Evolutionary conservation across 2,888 invertebrate genomes (phyloP), one percentile per base, ranked within the genome.

Genomic region (Amphimallon solstitiale): DNA sequence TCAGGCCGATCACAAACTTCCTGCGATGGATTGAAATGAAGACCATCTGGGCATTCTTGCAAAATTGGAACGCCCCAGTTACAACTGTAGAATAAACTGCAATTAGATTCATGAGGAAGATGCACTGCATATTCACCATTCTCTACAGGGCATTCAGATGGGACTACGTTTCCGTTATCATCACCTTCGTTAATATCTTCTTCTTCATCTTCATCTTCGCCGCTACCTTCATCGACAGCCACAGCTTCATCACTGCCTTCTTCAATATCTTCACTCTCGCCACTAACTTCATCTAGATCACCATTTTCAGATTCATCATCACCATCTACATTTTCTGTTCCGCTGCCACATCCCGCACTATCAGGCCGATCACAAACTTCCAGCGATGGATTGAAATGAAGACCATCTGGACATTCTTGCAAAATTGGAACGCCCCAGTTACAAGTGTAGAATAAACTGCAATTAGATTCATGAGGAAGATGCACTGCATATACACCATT

Each of bases 371-470:
- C 62, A 15, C 62, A 62, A 17, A 62, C 62, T 10, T 6, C 9
- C 2, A 62, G 21, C 21, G 12, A 48, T 37, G 62, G 62, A 10
- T 62, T 62, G 37, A 62, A 62, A 10, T 17, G 43, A 12, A 62
- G 14, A 9, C 62, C 62, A 9, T 15, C 37, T 10, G 62, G 49
- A 19, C 62, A 62, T 2, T 5, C 12, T 21, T 23, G n/a, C 14
- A 35, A 9, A 5, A 62, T 17, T 4, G 62, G 46, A 9, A 14
- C 23, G 15, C 62, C 62, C 10, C 12, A 10, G 21, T 34, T 15
- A 12, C 62, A 62, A 37, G 6, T 49, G 10, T 10, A 49, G 62
- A 37, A 61, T 45, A 15, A 15, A 7, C n/a, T n/a, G n/a, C n/a
- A n/a, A n/a, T n/a, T n/a, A n/a, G n/a, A n/a, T n/a, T n/a, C n/a